A percentile compares a stretch with the other conserved stretches of the same genome.
phyloP scores from a whole-genome alignment of 2,113 vertebrate species.

The Mastomys coucha region DNA sequence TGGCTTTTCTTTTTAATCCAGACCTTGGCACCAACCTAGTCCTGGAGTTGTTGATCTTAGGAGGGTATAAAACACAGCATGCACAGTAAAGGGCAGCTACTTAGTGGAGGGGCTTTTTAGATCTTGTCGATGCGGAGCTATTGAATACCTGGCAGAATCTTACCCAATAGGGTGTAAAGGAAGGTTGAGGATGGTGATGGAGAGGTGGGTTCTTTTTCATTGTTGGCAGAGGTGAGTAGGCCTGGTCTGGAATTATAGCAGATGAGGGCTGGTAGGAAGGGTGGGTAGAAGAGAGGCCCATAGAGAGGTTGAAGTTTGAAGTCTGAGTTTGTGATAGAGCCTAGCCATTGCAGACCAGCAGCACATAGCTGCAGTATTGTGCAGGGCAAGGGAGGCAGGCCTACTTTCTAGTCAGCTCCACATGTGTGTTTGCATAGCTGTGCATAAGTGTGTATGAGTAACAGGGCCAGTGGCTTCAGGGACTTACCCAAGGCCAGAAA shows the following conservation, averaged over 20 bases:
- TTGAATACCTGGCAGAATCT: background rate
- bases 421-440: background rate
- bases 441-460: background rate
- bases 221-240: background rate
- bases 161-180: background rate
- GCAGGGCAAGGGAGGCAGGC: background rate
- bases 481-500: conserved; percentile 66
- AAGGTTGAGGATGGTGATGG: background rate
- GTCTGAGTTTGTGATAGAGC: background rate
- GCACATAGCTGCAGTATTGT: background rate
- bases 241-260: background rate
- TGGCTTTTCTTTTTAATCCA: conserved; percentile 12
- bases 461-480: conserved; percentile 9
- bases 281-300: background rate
- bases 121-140: background rate
- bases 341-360: background rate
- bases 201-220: background rate
- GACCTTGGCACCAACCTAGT: background rate
- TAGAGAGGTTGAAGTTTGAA: background rate
- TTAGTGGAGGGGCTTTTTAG: background rate
- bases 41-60: background rate
- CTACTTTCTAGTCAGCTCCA: background rate
- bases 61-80: background rate
- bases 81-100: background rate
- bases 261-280: background rate